A percentile compares a stretch with the other conserved stretches of the same genome.
These are phyloP conservation scores for Drosophila hydei DNA, from an alignment of 1,140 invertebrate genomes.

Conservation along the genomic window DNA sequence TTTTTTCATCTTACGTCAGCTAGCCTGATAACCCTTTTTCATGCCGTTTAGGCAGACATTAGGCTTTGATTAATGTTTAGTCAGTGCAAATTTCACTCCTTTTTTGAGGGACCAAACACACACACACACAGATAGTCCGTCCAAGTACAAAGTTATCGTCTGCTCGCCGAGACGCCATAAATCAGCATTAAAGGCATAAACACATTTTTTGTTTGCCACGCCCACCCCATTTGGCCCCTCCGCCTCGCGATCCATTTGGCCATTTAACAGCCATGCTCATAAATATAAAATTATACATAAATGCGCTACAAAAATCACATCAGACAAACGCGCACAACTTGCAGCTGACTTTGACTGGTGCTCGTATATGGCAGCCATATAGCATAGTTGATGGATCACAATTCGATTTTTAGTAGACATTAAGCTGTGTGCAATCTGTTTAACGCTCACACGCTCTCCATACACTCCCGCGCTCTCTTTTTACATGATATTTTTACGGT, in stretches of 20 bases:
- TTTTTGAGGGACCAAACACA: background rate
- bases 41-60: constrained; percentile 65
- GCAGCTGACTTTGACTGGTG: constrained; percentile 18
- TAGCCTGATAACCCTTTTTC: constrained; percentile 10
- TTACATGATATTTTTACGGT: constrained; percentile 45
- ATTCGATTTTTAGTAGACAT: constrained; percentile 82
- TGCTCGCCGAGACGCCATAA: constrained; percentile 52
- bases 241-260: constrained; percentile 15
- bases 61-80: constrained; percentile 75
- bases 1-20: constrained; percentile 19
- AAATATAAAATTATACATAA: constrained; percentile 83
- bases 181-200: constrained; percentile 76
- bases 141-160: constrained; percentile 25
- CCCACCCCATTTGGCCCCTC: background rate
- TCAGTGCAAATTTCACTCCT: constrained; percentile 40
- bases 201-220: constrained; percentile 44
- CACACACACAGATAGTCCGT: constrained; percentile 1
- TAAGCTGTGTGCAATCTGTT: constrained; percentile 76
- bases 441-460: constrained; percentile 34
- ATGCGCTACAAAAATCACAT: constrained; percentile 77
- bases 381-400: constrained; percentile 78
- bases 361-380: constrained; percentile 39
- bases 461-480: constrained; percentile 2
- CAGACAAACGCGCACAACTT: constrained; percentile 39
- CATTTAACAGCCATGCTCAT: constrained; percentile 74